Evolutionary conservation across 2,888 invertebrate species (phyloP), one percentile per base, ranked within the genome.

Genomic region (Rotaria sp.): DNA sequence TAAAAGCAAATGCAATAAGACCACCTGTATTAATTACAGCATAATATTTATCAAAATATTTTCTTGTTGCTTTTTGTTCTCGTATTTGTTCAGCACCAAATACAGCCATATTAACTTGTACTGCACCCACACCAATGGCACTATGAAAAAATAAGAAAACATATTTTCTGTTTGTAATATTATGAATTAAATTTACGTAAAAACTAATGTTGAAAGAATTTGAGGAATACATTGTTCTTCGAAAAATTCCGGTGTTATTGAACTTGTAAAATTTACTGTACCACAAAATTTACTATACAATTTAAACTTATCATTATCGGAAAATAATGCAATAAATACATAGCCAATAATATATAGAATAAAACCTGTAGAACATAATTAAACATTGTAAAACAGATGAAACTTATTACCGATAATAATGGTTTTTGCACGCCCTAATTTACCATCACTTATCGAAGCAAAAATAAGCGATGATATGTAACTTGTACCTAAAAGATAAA

Each of bases 61-160:
- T 38, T 26, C 11, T 41, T 75, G 41, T 38, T n/a, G 26, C 24
- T 41, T 41, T 45, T 75, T 41, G 45, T 26, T 75, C 45, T 75
- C n/a, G 75, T 3, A 75, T 30, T 75, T 75, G 75, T 75, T 75
- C 75, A 41, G 75, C 75, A 41, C 75, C 75, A 75, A 75, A 75
- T 41, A 75, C 75, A 10, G 75, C 75, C 75, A 75, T 45, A 75
- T 75, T 75, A 3, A 45, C 24, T n/a, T 75, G 75, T 24, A 75
- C 75, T 26, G 75, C 75, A 24, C 75, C 75, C 18, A 45, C 24
- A 75, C 75, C 75, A 10, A 75, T 41, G 0, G 75, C 41, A 38
- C 75, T 75, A 74, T 5, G 38, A 15, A 74, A 24, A 38, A 38
- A 7, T 1, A 74, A 11, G 21, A n/a, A 11, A n/a, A n/a, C 2